phyloP scores from a whole-genome alignment of 2,113 vertebrate genomes.

The Hepsetus odoe region DNA sequence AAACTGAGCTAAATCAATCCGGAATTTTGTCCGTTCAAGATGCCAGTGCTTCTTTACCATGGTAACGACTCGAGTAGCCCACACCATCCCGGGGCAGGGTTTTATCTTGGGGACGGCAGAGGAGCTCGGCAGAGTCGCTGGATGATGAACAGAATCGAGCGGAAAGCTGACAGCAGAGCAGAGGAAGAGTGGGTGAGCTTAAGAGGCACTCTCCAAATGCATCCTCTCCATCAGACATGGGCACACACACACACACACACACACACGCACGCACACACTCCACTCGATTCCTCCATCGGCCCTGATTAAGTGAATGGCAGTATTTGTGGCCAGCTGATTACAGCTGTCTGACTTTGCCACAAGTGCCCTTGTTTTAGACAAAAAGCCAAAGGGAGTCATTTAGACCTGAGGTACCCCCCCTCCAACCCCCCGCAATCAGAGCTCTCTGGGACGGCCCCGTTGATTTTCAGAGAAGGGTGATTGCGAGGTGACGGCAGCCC shows the following conservation, averaged over 20 bases:
- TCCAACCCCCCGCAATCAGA: constrained; percentile 41
- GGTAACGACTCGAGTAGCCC: too few species aligned
- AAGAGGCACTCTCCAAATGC: constrained; percentile 37
- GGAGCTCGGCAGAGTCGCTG: background rate
- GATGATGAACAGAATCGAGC: constrained; percentile 30
- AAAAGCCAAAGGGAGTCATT: constrained; percentile 43
- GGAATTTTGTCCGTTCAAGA: too few species aligned
- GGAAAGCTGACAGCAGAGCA: constrained; percentile 2
- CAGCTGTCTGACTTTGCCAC: constrained; percentile 55
- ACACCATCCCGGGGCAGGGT: background rate
- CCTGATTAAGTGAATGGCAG: constrained; percentile 53
- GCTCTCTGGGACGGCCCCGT: constrained; percentile 16
- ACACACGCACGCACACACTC: background rate
- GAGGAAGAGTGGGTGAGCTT: constrained; percentile 19
- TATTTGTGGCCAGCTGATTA: constrained; percentile 54
- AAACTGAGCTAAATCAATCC: too few species aligned
- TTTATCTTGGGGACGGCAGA: constrained; percentile 6
- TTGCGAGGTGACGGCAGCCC: constrained; percentile 31
- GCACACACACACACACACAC: background rate
- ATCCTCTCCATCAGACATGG: constrained; percentile 32
- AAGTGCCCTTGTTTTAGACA: constrained; percentile 51
- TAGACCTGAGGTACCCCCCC: constrained; percentile 18
- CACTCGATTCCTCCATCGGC: constrained; percentile 38
- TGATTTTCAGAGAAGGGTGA: constrained; percentile 45
- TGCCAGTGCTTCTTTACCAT: too few species aligned